These are phyloP conservation scores for Drosophila putrida DNA, from an alignment of 2,888 invertebrate species.

Conservation along the genomic window DNA sequence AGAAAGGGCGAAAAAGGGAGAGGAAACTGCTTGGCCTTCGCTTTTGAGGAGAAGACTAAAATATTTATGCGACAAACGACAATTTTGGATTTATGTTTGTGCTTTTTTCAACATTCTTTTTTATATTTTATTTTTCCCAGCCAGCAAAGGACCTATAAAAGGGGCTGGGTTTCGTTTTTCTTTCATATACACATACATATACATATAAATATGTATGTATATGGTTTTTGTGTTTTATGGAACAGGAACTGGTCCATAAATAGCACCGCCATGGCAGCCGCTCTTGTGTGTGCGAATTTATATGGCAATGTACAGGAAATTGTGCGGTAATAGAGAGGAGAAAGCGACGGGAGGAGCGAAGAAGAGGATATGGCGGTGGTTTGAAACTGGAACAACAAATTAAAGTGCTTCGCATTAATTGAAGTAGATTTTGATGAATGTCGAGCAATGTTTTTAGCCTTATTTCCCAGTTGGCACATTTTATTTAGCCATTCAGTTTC, in stretches of 20 bases:
- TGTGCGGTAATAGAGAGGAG: conserved; percentile 47
- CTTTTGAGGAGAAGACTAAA: conserved; percentile 66
- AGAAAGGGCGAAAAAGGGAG: not conserved
- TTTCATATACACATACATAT: conserved; percentile 20
- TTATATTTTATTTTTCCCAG: conserved; percentile 14
- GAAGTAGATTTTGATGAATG: conserved; percentile 51
- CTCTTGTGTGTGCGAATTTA: conserved; percentile 67
- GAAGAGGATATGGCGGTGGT: conserved; percentile 10
- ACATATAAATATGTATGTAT: conserved; percentile 16
- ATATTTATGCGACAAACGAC: conserved; percentile 81
- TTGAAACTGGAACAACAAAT: conserved; percentile 63
- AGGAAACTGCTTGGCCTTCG: conserved; percentile 20
- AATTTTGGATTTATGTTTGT: conserved; percentile 79
- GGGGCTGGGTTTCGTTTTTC: conserved; percentile 63
- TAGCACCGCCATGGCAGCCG: conserved; percentile 64
- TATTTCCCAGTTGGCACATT: conserved; percentile 29
- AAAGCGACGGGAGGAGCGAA: not conserved
- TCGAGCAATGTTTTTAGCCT: conserved; percentile 23
- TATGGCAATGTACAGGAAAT: conserved; percentile 72
- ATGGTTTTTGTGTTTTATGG: conserved; percentile 40
- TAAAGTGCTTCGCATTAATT: conserved; percentile 65
- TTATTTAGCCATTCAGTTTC: conserved; percentile 13
- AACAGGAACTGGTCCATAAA: conserved; percentile 78
- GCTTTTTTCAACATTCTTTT: conserved; percentile 6
- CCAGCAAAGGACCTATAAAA: conserved; percentile 46